A percentile compares a stretch with the other conserved stretches of the same genome.
Evolutionary conservation across 2,797 vertebrate genomes (phyloP).

Genomic region (Calcarius lapponicus): DNA sequence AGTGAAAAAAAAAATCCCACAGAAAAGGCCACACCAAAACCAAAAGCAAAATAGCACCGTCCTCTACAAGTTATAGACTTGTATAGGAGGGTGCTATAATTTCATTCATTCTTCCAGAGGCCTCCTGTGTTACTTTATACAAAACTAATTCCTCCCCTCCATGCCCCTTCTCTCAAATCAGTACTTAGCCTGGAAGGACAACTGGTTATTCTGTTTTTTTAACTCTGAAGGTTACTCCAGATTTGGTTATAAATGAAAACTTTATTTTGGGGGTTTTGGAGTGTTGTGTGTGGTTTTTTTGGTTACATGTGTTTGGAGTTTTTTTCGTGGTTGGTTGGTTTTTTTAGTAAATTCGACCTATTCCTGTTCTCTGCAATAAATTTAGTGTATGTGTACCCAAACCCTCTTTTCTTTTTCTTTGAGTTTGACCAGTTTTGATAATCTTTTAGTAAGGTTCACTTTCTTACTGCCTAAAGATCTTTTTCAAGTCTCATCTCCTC

Average conservation of each 20-base stretch:
- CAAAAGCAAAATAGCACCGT: neutral
- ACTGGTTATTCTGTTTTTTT: neutral
- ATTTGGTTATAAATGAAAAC: neutral
- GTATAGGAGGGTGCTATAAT: neutral
- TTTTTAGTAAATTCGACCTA: neutral
- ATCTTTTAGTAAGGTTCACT: neutral
- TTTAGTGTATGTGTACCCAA: neutral
- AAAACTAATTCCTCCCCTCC: neutral
- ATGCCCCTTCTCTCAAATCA: neutral
- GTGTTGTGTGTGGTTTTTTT: neutral
- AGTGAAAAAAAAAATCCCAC: neutral
- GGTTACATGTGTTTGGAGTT: neutral
- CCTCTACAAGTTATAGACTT: neutral
- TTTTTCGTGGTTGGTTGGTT: neutral
- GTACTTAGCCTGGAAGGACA: neutral
- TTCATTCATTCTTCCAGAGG: neutral
- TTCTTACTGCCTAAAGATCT: neutral
- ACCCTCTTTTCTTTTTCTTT: neutral
- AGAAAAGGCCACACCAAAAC: neutral
- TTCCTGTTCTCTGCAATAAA: neutral
- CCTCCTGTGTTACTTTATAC: neutral
- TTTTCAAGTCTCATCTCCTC: neutral
- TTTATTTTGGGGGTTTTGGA: neutral
- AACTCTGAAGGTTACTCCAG: neutral
- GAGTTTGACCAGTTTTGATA: neutral